A percentile compares a stretch with the other conserved stretches of the same genome.
These are phyloP conservation scores for Zoanthus solanderi DNA, from an alignment of 92 coral and sea anemone species.

Conservation along the genomic window DNA sequence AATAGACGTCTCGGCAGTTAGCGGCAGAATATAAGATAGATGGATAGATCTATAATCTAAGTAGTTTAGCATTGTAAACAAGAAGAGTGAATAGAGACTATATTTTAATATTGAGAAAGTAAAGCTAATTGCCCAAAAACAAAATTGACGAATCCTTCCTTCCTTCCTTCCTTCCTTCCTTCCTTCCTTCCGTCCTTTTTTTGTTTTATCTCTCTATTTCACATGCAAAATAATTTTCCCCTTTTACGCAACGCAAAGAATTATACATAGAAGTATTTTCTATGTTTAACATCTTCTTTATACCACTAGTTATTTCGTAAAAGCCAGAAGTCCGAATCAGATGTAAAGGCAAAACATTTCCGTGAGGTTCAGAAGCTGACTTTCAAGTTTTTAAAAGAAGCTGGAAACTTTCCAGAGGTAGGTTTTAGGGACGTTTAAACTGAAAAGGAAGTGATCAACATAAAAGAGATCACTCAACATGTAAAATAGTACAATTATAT, in stretches of 20 bases:
- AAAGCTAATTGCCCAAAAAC: no score
- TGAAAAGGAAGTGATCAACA: not conserved
- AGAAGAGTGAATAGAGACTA: no score
- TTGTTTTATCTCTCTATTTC: not conserved
- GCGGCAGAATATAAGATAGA: not conserved
- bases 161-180: no score
- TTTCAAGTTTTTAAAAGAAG: conserved; percentile 79
- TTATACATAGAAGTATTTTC: not conserved
- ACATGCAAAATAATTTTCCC: not conserved
- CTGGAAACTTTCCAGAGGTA: conserved; percentile 55
- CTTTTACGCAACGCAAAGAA: not conserved
- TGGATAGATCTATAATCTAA: not conserved
- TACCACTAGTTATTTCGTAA: conserved; percentile 65
- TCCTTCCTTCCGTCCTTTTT: no score
- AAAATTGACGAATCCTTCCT: no score
- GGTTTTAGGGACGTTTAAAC: not conserved
- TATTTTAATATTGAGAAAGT: no score
- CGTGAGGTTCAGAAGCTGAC: conserved; percentile 84
- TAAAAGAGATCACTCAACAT: no score
- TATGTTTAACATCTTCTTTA: not conserved
- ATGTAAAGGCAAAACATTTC: conserved; percentile 84
- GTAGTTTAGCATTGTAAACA: no score
- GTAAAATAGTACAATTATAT: no score
- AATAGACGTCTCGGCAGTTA: not conserved
- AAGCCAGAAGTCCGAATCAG: conserved; percentile 65